These are phyloP conservation scores for Stichopus horrens DNA, from an alignment of 53 echinoderm and acorn worm genomes.

Conservation along the genomic window DNA sequence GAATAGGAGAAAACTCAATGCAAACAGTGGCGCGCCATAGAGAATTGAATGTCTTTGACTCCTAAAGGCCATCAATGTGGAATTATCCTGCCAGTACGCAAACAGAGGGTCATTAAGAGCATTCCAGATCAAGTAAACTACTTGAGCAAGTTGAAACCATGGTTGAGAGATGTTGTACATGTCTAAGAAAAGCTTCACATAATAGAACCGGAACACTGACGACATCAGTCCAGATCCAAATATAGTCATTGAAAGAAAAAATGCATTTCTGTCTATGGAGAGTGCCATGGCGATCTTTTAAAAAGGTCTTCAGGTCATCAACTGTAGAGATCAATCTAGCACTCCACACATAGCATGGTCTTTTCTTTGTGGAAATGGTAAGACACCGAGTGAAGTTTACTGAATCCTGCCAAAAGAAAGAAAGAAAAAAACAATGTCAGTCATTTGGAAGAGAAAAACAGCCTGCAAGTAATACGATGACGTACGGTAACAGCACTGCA, in stretches of 20 bases:
- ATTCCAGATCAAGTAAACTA: constrained; percentile 91
- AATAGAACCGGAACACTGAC: constrained; percentile 84
- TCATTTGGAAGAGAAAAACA: no score
- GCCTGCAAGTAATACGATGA: no score
- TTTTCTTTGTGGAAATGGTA: no score
- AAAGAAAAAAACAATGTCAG: no score
- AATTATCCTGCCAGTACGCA: constrained; percentile 98
- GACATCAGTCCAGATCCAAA: constrained; percentile 72
- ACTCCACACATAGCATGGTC: no score
- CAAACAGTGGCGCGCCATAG: constrained; percentile 90
- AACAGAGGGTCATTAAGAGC: constrained; percentile 94
- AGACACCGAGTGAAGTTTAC: no score
- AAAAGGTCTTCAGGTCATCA: no score
- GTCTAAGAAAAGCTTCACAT: constrained; percentile 90
- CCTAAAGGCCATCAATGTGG: constrained; percentile 68
- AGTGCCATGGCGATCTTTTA: neutral
- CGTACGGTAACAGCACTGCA: no score
- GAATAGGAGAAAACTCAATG: constrained; percentile 79
- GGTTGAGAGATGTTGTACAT: constrained; percentile 77
- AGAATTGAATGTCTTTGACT: constrained; percentile 75
- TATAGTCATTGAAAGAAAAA: constrained; percentile 70
- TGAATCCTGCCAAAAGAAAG: no score
- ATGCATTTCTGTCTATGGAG: constrained; percentile 63
- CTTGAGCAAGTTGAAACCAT: constrained; percentile 86
- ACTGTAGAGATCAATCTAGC: no score